Evolutionary conservation across 2,888 invertebrate genomes (phyloP), one percentile per base, ranked within the genome.

Genomic region (Auanema freiburgensis): DNA sequence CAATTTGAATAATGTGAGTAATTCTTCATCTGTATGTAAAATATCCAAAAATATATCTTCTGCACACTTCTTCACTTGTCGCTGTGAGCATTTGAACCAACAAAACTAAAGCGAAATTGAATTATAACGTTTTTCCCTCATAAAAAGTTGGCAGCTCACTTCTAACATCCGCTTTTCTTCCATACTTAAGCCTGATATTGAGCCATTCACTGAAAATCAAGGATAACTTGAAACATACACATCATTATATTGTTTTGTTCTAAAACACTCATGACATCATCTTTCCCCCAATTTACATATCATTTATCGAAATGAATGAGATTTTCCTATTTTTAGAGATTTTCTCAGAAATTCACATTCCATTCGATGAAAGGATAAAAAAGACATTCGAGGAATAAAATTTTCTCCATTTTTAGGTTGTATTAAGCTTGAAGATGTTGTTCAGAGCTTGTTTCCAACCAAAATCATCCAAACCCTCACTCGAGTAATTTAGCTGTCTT

Each of bases 81-180:
- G 72, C 54, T 69, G 65, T 1, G 71, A 63, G 46, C 72, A 72
- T 58, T 75, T 75, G 49, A 72, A 70, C 73, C 73, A 73, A 51
- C 73, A 73, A 42, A 70, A 63, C 56, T 55, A 8, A 14, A 55
- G 41, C 23, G 0, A 8, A 16, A 14, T 14, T 14, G 21, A 40
- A 18, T 40, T 33, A 55, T 5, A 33, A n/a, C n/a, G 4, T 40
- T 40, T 21, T 55, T 40, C 5, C 23, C 10, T 16, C 52, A 21
- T 46, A 6, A 16, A 21, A 18, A 46, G 46, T 46, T 18, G 11
- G 18, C 6, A 70, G 49, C 66, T 65, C 25, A 66, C 64, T 57
- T 73, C 70, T 49, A 73, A 67, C 49, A 71, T 63, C 53, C 73
- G 57, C 49, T 71, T 71, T 55, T 73, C 70, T 33, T 73, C 73